Base-by-base conservation (phyloP, 2,888 invertebrate species). In the Crepidodera aurea region DNA sequence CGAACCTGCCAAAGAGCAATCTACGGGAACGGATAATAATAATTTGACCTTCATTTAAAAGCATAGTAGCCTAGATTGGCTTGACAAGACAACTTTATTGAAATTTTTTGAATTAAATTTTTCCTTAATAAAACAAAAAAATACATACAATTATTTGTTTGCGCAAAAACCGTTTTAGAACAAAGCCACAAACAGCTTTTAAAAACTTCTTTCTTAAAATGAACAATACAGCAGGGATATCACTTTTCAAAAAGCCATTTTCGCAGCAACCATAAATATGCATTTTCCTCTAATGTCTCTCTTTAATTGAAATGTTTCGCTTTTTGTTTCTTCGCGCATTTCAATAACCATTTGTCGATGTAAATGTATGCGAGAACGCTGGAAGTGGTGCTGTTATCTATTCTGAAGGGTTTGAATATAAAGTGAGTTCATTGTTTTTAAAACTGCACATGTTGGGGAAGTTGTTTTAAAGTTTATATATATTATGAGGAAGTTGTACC, bases 251-350 rank as follows among this genome's bases (percentile, higher is more conserved):
- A 51, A 42, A 42, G 27, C 42, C 39, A 25, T 32, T 29, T 29
- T 16, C 44, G 3, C 6, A 32, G 10, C 2, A 32, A 16, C 18
- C 51, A 50, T 50, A 32, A 51, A 51, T 51, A 58, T 59, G 37
- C 39, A 53, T 59, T 53, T 51, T 44, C 12, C 8, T 51, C 15
- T n/a, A n/a, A n/a, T n/a, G n/a, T n/a, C n/a, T n/a, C n/a, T n/a
- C n/a, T n/a, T n/a, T 61, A 61, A 56, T 56, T 56, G 61, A 59
- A 59, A 59, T 59, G 55, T 57, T 51, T 62, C 46, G 42, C 16
- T 40, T 40, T 53, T 25, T 25, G 15, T 18, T 15, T 27, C 12
- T 46, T 22, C 6, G 15, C 16, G 39, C 2, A 40, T 19, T 53
- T 27, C n/a, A 15, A 25, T 51, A 40, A 25, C 22, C 53, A 18